Conservation (phyloP, 2,888 invertebrate species). For the Hyalella azteca region DNA sequence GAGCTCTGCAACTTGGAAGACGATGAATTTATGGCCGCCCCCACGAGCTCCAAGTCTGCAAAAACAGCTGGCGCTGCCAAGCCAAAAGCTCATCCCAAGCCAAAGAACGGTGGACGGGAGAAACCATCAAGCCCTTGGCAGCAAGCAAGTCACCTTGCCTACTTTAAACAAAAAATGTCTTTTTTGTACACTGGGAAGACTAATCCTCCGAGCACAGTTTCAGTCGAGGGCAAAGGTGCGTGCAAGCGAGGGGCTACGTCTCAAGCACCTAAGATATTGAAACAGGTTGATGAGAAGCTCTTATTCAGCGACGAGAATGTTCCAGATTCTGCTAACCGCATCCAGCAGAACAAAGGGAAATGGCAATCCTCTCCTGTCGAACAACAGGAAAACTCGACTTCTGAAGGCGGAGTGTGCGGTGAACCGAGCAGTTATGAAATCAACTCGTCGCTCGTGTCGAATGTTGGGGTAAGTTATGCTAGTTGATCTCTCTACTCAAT, state of each 20-base stretch:
- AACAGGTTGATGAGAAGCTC: not conserved
- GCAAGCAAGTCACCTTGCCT: not conserved
- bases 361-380: not conserved
- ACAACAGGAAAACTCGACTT: not conserved
- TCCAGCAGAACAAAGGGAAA: not conserved
- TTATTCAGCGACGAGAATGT: not conserved
- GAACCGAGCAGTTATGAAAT: not conserved
- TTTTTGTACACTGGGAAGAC: not conserved
- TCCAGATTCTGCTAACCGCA: not conserved
- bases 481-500: too few relatives aligned
- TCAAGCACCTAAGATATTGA: not conserved
- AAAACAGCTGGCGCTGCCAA: not conserved
- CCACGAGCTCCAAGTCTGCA: not conserved
- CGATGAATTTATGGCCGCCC: not conserved
- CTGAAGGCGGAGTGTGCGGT: not conserved
- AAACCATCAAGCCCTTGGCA: not conserved
- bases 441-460: not conserved
- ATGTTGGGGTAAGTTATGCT: slow-evolving; percentile 11
- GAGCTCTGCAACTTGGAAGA: not conserved
- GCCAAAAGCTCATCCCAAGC: not conserved
- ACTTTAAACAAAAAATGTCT: not conserved
- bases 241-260: not conserved
- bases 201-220: not conserved
- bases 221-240: not conserved
- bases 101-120: not conserved